Evolutionary conservation across 2,797 vertebrate species (phyloP).

Genomic region (Microctenopoma lineatum): DNA sequence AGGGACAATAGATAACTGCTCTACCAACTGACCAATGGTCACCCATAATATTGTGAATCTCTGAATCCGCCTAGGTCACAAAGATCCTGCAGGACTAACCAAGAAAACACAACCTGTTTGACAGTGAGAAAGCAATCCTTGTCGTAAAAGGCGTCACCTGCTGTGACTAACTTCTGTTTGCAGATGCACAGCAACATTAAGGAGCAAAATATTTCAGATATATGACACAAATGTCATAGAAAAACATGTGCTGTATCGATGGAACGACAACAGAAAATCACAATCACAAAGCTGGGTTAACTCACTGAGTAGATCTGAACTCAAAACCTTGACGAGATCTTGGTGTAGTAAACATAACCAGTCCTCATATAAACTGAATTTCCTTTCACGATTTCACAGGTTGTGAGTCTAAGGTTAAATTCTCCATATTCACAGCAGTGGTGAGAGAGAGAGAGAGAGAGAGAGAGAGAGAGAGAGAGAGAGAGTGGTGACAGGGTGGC

Average conservation of each 20-base stretch:
- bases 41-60: not conserved
- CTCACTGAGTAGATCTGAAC: not conserved
- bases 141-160: too few relatives aligned
- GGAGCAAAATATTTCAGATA: conserved; percentile 23
- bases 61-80: not conserved
- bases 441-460: not conserved
- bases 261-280: conserved; percentile 27
- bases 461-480: too few relatives aligned
- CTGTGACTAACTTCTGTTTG: conserved; percentile 38
- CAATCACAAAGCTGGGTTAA: not conserved
- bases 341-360: not conserved
- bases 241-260: conserved; percentile 47
- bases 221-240: conserved; percentile 23
- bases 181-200: conserved; percentile 55
- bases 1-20: too few relatives aligned
- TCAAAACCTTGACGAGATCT: conserved; percentile 2
- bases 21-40: too few relatives aligned
- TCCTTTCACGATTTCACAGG: conserved; percentile 17
- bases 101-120: conserved; percentile 6
- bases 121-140: conserved; percentile 41
- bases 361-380: not conserved
- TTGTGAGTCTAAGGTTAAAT: conserved; percentile 16
- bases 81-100: conserved; percentile 14
- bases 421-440: conserved; percentile 7
- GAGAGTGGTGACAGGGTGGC: conserved; percentile 18